Base-by-base conservation (phyloP, 2,888 invertebrate species). In the Scaeva pyrastri region DNA sequence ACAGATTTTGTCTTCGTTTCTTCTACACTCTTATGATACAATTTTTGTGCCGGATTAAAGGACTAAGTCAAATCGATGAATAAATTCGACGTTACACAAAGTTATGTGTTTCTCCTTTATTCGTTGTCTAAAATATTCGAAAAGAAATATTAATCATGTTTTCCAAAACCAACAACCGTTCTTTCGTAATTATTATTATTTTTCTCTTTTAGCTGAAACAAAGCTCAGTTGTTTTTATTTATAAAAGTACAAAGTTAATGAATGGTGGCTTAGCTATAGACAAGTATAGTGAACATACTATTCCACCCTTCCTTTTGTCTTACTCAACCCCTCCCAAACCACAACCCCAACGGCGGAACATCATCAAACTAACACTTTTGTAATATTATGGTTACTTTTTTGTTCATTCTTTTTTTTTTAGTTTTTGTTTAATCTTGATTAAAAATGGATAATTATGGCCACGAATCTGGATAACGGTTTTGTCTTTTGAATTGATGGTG, bases 321-420 rank as follows among this genome's bases (percentile, higher is more conserved):
- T 26, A 23, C 8, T 31, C 7, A 23, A n/a, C 48, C 48, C 48
- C 48, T 58, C 39, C 45, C 16, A 11, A 10, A 58, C 16, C 21
- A 16, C 55, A 39, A 45, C 66, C 48, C 8, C 43, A 41, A n/a
- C 0, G 41, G 26, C 14, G 0, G 23, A 45, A 80, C 72, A 73
- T 60, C 50, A 77, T 85, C 73, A 85, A 84, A 84, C 79, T 79
- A 75, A 84, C 71, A 79, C 80, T 80, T 68, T 76, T 72, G 72
- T 72, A 68, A 76, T 79, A 85, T 80, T 85, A 72, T 50, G 66
- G 79, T 84, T 77, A 77, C 68, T 70, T 75, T 76, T 31, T 31
- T 8, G 11, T 26, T 55, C 4, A 14, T 55, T 55, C 14, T 19
- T 58, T 39, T 48, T 12, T 48, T n/a, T n/a, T n/a, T 14, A n/a